Evolutionary conservation across 2,113 vertebrate genomes (phyloP).

Genomic region (Myrmecophaga tridactyla): DNA sequence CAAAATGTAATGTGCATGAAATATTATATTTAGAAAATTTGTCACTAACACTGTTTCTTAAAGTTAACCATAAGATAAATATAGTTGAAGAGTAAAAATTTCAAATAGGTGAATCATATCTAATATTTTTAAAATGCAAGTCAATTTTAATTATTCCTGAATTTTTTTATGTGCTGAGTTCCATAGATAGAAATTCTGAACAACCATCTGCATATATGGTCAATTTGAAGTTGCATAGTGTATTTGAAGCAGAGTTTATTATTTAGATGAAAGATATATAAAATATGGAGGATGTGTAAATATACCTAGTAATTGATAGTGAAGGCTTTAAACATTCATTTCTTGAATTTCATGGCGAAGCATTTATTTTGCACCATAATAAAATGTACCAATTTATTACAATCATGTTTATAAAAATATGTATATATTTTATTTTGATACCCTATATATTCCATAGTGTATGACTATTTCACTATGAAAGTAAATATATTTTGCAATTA

Average conservation of each 20-base stretch:
- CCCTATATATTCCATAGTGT: not conserved
- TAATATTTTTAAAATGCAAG: not conserved
- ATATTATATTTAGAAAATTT: not conserved
- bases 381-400: not conserved
- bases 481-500: not conserved
- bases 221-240: not conserved
- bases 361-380: no score
- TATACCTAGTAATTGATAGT: not conserved
- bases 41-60: not conserved
- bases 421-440: not conserved
- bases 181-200: not conserved
- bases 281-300: not conserved
- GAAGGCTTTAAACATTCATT: not conserved
- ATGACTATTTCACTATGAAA: not conserved
- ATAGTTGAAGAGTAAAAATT: not conserved
- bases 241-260: not conserved
- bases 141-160: not conserved
- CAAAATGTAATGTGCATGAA: not conserved
- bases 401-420: not conserved
- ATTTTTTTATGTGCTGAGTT: not conserved
- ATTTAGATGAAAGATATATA: not conserved
- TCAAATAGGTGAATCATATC: not conserved
- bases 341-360: not conserved
- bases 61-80: not conserved
- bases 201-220: not conserved